Conservation (phyloP, 2,797 vertebrate species). For the Hylomyscus alleni region DNA sequence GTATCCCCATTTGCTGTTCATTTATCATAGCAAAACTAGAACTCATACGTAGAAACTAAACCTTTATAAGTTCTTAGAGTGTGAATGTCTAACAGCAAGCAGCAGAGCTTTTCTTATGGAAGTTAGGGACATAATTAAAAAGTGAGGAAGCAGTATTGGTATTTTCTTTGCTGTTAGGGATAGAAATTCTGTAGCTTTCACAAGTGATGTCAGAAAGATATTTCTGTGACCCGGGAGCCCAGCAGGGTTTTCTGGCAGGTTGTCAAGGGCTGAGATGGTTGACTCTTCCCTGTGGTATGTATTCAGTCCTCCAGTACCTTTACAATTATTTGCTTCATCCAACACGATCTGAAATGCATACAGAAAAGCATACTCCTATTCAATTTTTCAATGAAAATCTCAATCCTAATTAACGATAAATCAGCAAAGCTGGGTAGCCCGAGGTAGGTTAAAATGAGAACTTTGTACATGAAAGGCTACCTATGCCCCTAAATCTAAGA, state of each 20-base stretch:
- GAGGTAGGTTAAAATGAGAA: conserved; percentile 91
- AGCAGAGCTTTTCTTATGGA: conserved; percentile 78
- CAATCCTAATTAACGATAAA: conserved; percentile 91
- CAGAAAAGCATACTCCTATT: conserved; percentile 88
- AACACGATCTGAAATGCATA: conserved; percentile 88
- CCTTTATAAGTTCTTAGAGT: conserved; percentile 55
- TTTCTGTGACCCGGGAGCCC: conserved; percentile 85
- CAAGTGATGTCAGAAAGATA: conserved; percentile 87
- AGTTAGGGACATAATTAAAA: conserved; percentile 83
- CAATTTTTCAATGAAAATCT: conserved; percentile 90
- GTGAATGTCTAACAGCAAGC: conserved; percentile 78
- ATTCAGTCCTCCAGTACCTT: conserved; percentile 88
- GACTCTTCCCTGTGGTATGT: conserved; percentile 84
- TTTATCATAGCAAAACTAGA: conserved; percentile 65
- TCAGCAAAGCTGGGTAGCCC: conserved; percentile 89
- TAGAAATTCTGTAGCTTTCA: conserved; percentile 85
- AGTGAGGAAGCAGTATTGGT: conserved; percentile 83
- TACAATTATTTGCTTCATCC: conserved; percentile 90
- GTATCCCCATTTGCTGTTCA: conserved; percentile 24
- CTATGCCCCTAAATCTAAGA: conserved; percentile 89
- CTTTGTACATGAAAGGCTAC: conserved; percentile 91
- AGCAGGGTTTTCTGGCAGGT: conserved; percentile 87
- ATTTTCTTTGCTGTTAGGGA: conserved; percentile 86
- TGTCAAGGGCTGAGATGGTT: conserved; percentile 82
- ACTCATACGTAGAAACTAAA: conserved; percentile 44